Percentiles rank a stretch among this genome's conserved stretches.
phyloP scores from a whole-genome alignment of 2,113 vertebrate genomes.

The Dinomys branickii region DNA sequence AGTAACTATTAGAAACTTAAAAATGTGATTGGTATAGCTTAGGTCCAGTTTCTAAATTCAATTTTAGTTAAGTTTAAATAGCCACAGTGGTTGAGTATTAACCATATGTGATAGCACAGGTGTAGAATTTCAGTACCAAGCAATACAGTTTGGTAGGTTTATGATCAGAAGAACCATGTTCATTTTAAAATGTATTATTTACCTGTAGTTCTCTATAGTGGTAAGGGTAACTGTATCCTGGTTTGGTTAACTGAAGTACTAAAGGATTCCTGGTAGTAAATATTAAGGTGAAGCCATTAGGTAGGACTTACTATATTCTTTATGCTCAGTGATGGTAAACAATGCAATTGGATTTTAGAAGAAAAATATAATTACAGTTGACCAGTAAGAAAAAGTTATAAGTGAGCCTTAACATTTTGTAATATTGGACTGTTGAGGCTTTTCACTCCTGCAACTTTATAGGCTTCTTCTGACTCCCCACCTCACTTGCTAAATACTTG shows the following conservation, averaged over 20 bases:
- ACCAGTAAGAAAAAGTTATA: slow-evolving; percentile 4
- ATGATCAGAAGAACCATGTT: neutral
- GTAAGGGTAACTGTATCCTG: slow-evolving; percentile 20
- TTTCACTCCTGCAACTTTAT: neutral
- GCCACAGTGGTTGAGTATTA: neutral
- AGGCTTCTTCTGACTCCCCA: neutral
- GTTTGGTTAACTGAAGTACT: neutral
- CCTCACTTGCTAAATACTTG: neutral
- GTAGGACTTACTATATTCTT: neutral
- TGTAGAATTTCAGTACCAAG: neutral
- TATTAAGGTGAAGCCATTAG: neutral
- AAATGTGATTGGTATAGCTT: slow-evolving; percentile 10
- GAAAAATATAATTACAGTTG: neutral
- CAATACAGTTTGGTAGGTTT: slow-evolving; percentile 45
- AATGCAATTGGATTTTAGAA: slow-evolving; percentile 40
- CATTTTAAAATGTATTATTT: slow-evolving; percentile 32
- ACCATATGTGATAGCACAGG: neutral
- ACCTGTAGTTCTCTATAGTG: neutral
- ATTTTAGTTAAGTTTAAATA: slow-evolving; percentile 51
- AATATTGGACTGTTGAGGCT: neutral
- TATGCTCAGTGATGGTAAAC: slow-evolving; percentile 28
- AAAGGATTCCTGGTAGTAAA: neutral
- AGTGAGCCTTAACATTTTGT: neutral
- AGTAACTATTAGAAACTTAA: slow-evolving; percentile 37
- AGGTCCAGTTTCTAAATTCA: neutral